Conservation (phyloP, 1,140 invertebrate genomes). For the Drosophila chauvacae region DNA sequence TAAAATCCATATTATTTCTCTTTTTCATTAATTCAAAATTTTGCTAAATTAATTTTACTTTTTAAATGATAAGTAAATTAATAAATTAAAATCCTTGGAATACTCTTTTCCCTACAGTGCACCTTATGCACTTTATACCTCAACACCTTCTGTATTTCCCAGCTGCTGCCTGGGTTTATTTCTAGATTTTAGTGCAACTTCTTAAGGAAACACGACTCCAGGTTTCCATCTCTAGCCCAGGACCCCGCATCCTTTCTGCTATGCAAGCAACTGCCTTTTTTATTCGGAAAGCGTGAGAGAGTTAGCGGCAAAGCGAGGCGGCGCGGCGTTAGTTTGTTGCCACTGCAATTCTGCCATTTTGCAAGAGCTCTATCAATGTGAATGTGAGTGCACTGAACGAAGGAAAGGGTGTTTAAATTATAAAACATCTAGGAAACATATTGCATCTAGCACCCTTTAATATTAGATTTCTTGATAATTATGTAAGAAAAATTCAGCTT, state of each 20-base stretch:
- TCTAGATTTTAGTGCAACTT: slow-evolving; percentile 7
- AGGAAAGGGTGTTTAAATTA: no score
- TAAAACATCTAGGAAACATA: neutral
- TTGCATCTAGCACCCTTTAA: neutral
- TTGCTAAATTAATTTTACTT: neutral
- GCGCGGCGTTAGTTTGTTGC: slow-evolving; percentile 58
- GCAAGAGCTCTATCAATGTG: slow-evolving; percentile 32
- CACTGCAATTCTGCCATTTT: slow-evolving; percentile 19
- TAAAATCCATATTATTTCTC: no score
- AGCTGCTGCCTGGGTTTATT: slow-evolving; percentile 8
- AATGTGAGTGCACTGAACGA: slow-evolving; percentile 10
- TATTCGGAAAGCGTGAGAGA: slow-evolving; percentile 57
- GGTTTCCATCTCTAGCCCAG: slow-evolving; percentile 33
- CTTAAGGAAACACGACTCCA: slow-evolving; percentile 16
- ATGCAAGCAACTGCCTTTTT: slow-evolving; percentile 63
- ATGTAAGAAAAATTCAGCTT: neutral
- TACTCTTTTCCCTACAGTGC: neutral
- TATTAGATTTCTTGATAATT: neutral
- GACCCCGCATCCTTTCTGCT: slow-evolving; percentile 8
- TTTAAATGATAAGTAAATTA: neutral
- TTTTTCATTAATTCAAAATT: neutral
- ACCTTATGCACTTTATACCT: neutral
- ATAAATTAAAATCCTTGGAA: neutral
- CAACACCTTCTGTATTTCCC: neutral
- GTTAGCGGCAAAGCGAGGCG: slow-evolving; percentile 47